Base-by-base conservation (phyloP, 37 sponge, comb jelly and placozoan species). In the Ephydatia muelleri region DNA sequence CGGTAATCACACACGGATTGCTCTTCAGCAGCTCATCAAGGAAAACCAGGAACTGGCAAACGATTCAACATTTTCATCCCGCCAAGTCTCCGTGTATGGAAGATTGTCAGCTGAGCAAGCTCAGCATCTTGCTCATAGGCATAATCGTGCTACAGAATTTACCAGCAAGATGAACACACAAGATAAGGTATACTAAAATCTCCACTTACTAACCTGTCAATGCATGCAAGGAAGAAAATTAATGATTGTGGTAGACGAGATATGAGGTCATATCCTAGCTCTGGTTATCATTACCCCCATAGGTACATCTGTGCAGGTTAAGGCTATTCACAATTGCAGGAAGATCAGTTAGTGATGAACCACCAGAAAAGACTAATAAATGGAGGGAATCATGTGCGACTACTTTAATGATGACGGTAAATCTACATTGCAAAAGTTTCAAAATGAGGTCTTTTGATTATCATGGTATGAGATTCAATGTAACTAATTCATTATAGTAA, bases 1-100 rank as follows among this genome's bases (percentile, higher is more conserved):
- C 3, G 83, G 83, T 3, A 83, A 83, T 36, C 25, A 83, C 36
- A 72, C 83, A 27, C 39, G 83, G 34, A 29, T 31, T 3, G 83
- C 83, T 34, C 75, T 83, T 13, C 32, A 16, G 5, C 75, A 73
- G 73, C 72, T 71, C 14, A 19, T 80, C 31, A 31, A 4, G 9
- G 78, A 74, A 32, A 43, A 43, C 43, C 3, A 43, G 43, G 43
- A 43, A 43, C 43, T 43, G 43, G 43, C 43, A 43, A 43, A 43
- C 6, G 43, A 43, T 43, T 6, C 43, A 6, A 43, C 43, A 6
- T 43, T 43, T 43, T 43, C 43, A 43, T 43, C 43, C 43, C 43
- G 43, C 43, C 43, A 6, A 43, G 70, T 69, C 70, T 69, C 30
- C 3, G 30, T 69, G 3, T 69, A 69, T 69, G 30, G 30, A 31